A percentile compares a stretch with the other conserved stretches of the same genome.
phyloP scores from a whole-genome alignment of 1,140 invertebrate species.

The Musca domestica region DNA sequence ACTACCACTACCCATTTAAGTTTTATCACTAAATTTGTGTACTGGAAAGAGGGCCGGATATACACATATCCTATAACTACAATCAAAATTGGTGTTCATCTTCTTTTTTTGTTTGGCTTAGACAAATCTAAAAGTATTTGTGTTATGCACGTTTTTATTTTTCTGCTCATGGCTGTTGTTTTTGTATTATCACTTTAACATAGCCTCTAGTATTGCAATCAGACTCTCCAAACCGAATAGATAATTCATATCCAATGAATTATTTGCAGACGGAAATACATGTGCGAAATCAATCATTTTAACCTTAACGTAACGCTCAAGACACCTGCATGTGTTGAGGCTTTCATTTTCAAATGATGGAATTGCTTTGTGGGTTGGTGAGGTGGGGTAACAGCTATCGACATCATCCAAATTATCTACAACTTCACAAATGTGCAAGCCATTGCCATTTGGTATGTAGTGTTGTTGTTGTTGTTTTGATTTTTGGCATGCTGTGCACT shows the following conservation, averaged over 20 bases:
- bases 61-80: too few relatives aligned
- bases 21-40: too few relatives aligned
- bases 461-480: too few relatives aligned
- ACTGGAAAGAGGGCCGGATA: too few relatives aligned
- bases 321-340: not conserved
- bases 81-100: too few relatives aligned
- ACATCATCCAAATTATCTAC: not conserved
- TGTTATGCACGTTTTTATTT: not conserved
- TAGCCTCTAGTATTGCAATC: slow-evolving; percentile 67
- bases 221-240: slow-evolving; percentile 75
- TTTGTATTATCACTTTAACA: slow-evolving; percentile 52
- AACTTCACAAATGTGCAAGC: slow-evolving; percentile 1
- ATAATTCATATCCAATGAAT: slow-evolving; percentile 72
- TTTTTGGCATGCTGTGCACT: too few relatives aligned
- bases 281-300: slow-evolving; percentile 92
- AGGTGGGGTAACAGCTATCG: not conserved
- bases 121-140: too few relatives aligned
- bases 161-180: not conserved
- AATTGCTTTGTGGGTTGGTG: not conserved
- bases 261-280: slow-evolving; percentile 67
- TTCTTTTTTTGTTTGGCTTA: too few relatives aligned
- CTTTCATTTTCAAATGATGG: too few relatives aligned
- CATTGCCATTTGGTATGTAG: slow-evolving; percentile 9
- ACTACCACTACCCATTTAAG: too few relatives aligned
- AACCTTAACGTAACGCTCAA: slow-evolving; percentile 63